These are phyloP conservation scores for Parthenolecanium corni DNA, from an alignment of 2,888 invertebrate genomes.

Conservation along the genomic window DNA sequence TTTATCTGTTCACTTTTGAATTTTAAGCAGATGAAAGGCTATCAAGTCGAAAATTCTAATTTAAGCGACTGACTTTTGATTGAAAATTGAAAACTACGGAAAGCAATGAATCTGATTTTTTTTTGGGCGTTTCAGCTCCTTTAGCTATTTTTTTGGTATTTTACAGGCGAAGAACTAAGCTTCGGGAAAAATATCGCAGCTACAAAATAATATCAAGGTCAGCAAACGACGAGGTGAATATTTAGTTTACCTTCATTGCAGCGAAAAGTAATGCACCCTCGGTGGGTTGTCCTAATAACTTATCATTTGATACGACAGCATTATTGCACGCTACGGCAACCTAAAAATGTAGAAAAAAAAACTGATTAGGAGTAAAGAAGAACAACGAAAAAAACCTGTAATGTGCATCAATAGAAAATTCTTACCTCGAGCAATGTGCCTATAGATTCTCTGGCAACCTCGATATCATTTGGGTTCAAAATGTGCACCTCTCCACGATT, in stretches of 20 bases:
- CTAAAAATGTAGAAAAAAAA: conserved; percentile 38
- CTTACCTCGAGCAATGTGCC: conserved; percentile 46
- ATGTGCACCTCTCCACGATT: conserved; percentile 72
- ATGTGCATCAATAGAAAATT: background rate
- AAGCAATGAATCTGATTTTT: too few relatives aligned
- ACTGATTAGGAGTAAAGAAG: background rate
- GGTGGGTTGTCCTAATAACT: conserved; percentile 86
- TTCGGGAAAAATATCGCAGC: too few relatives aligned
- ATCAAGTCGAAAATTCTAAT: too few relatives aligned
- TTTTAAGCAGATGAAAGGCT: too few relatives aligned
- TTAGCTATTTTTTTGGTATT: too few relatives aligned
- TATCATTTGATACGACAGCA: conserved; percentile 74
- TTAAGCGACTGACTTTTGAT: too few relatives aligned
- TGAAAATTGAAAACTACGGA: too few relatives aligned
- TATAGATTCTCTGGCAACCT: conserved; percentile 61
- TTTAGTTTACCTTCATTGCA: conserved; percentile 60
- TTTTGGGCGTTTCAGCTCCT: too few relatives aligned
- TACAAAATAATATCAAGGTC: too few relatives aligned
- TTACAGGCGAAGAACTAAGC: too few relatives aligned
- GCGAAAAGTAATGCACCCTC: conserved; percentile 91
- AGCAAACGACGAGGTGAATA: background rate
- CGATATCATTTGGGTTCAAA: conserved; percentile 61
- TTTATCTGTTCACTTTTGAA: too few relatives aligned
- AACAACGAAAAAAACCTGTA: background rate
- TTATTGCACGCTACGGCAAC: conserved; percentile 90